Evolutionary conservation across 2,113 vertebrate genomes (phyloP).

Genomic region (Oryzias curvinotus): DNA sequence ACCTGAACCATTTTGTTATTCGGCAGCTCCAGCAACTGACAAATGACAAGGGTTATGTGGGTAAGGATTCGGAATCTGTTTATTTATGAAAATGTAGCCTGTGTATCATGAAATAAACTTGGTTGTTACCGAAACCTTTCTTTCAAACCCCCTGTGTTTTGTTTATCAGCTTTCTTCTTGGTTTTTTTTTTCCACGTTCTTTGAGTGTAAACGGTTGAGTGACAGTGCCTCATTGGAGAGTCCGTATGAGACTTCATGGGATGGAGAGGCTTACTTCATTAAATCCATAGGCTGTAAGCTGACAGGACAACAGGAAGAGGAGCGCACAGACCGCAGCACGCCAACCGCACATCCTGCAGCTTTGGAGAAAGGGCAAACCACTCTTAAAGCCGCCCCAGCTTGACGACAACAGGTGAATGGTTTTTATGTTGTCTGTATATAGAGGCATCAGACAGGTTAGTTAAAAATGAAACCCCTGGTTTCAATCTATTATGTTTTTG

Average conservation of each 20-base stretch:
- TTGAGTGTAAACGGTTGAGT: no score
- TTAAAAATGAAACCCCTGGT: no score
- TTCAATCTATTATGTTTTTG: no score
- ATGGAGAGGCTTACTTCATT: conserved; percentile 60
- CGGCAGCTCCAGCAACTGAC: conserved; percentile 62
- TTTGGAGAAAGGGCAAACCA: conserved; percentile 14
- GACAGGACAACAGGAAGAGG: conserved; percentile 43
- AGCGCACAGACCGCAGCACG: conserved; percentile 12
- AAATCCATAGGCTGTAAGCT: conserved; percentile 57
- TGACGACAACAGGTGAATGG: conserved; percentile 48
- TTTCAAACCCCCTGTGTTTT: not conserved
- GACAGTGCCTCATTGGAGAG: no score
- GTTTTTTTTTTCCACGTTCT: not conserved
- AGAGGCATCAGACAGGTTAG: no score
- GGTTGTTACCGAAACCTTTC: conserved; percentile 28
- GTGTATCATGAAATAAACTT: conserved; percentile 74
- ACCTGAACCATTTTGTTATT: conserved; percentile 7
- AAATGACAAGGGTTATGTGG: conserved; percentile 66
- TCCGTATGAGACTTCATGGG: conserved; percentile 34
- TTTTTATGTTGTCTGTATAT: not conserved
- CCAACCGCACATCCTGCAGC: conserved; percentile 10
- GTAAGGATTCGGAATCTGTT: conserved; percentile 71
- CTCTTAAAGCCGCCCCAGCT: conserved; percentile 2
- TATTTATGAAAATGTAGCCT: conserved; percentile 73
- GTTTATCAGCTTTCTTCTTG: not conserved